phyloP scores from a whole-genome alignment of 2,888 invertebrate genomes.

The Cephonodes hylas region DNA sequence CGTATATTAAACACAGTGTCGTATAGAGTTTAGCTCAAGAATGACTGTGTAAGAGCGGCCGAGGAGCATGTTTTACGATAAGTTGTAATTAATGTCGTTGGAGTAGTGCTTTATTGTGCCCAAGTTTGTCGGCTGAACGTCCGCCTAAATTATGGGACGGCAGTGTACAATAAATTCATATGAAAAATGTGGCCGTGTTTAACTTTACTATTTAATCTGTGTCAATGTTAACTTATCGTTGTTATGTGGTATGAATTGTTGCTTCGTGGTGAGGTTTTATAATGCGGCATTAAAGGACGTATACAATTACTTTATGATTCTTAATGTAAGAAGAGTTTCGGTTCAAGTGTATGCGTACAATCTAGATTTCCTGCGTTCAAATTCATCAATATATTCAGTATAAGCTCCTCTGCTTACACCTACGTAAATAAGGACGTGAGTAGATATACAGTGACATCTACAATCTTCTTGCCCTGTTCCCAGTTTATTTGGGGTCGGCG shows the following conservation, averaged over 20 bases:
- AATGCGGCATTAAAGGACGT: not conserved
- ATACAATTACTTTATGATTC: too few species aligned
- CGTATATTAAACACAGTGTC: conserved; percentile 28
- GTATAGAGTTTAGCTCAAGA: conserved; percentile 38
- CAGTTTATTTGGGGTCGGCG: too few species aligned
- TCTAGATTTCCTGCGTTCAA: too few species aligned
- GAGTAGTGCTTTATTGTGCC: conserved; percentile 63
- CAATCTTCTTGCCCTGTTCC: too few species aligned
- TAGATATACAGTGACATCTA: too few species aligned
- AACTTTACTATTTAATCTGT: conserved; percentile 13
- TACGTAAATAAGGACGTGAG: too few species aligned
- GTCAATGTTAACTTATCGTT: conserved; percentile 8
- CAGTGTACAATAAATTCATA: conserved; percentile 51
- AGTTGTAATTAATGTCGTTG: conserved; percentile 67
- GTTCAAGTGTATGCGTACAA: too few species aligned
- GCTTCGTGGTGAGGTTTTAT: not conserved
- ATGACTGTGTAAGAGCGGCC: conserved; percentile 36
- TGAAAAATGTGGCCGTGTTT: conserved; percentile 52
- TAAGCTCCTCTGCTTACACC: too few species aligned
- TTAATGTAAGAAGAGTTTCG: too few species aligned
- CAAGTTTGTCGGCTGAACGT: conserved; percentile 44
- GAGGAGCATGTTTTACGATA: conserved; percentile 60
- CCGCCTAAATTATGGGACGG: conserved; percentile 51
- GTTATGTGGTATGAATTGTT: not conserved
- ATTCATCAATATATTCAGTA: too few species aligned